Percentiles rank a stretch among this genome's conserved stretches.
These are phyloP conservation scores for Andrena flavipes DNA, from an alignment of 2,888 invertebrate genomes.

Conservation along the genomic window DNA sequence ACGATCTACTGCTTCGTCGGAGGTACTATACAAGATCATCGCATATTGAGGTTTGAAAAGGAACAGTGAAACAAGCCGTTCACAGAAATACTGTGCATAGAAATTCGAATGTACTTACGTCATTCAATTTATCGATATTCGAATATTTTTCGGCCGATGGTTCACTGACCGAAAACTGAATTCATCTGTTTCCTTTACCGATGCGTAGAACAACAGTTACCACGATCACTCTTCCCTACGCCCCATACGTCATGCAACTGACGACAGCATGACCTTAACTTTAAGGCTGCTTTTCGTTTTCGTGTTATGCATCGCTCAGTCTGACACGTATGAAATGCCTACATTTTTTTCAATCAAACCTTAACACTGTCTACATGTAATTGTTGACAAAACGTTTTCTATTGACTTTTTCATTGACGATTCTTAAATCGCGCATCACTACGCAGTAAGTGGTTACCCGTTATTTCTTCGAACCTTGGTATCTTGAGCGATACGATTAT, in stretches of 20 bases:
- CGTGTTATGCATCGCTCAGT: not conserved
- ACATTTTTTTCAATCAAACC: not conserved
- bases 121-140: conserved; percentile 35
- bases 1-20: not conserved
- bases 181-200: conserved; percentile 40
- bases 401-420: not conserved
- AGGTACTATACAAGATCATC: not conserved
- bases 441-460: too few species aligned
- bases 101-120: conserved; percentile 48
- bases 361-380: too few species aligned
- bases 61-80: not conserved
- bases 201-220: conserved; percentile 18
- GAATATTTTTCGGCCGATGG: conserved; percentile 36
- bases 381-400: not conserved
- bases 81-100: not conserved
- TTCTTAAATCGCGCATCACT: not conserved
- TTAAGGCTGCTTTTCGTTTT: conserved; percentile 32
- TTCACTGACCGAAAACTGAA: conserved; percentile 42
- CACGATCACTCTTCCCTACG: not conserved
- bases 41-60: not conserved
- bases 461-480: too few species aligned
- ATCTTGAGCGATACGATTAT: not conserved
- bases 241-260: conserved; percentile 47
- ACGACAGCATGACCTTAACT: conserved; percentile 15
- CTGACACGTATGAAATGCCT: not conserved